Base-by-base conservation (phyloP, 2,113 vertebrate species). In the Haplochromis vanheusdeni region DNA sequence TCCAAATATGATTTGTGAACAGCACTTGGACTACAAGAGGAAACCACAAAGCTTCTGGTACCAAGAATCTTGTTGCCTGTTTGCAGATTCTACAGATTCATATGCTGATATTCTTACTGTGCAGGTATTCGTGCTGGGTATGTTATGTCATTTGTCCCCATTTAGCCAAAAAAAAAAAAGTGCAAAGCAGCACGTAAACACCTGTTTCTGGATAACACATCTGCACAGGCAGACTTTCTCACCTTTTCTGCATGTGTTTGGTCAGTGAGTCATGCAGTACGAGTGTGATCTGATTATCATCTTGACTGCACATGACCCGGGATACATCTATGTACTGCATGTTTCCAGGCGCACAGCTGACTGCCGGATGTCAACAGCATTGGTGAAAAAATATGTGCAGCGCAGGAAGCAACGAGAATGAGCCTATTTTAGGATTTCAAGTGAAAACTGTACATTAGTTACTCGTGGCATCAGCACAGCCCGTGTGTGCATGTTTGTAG, bases 281-380 rank as follows among this genome's bases (percentile, higher is more conserved):
- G 17, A 80, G 40, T 62, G 84, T 80, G 80, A 89, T 85, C 21
- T 49, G 85, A 91, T 89, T 87, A 85, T 87, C 82, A 83, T 9
- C 58, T 91, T 73, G 35, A 75, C 80, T 40, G 81, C 56, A 83
- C 56, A 40, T 19, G 55, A 42, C 14, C 16, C 7, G 28, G n/a
- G 7, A 10, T 49, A 5, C 68, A 28, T 11, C 40, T 21, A 19
- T 45, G 73, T 17, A 1, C 19, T 73, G 35, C 12, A 9, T 49
- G 45, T 80, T 26, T 75, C 26, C 28, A 17, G 14, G 75, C 1
- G 9, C 40, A 35, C 23, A 21, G 52, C 56, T 8, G 55, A 89
- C 62, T 37, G 35, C 37, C 11, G 56, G 58, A 55, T n/a, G 33
- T 21, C 21, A 40, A 12, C 49, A 40, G 42, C 19, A n/a, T 13